Conservation (phyloP, 2,113 vertebrate species). For the Aptenodytes forsteri region DNA sequence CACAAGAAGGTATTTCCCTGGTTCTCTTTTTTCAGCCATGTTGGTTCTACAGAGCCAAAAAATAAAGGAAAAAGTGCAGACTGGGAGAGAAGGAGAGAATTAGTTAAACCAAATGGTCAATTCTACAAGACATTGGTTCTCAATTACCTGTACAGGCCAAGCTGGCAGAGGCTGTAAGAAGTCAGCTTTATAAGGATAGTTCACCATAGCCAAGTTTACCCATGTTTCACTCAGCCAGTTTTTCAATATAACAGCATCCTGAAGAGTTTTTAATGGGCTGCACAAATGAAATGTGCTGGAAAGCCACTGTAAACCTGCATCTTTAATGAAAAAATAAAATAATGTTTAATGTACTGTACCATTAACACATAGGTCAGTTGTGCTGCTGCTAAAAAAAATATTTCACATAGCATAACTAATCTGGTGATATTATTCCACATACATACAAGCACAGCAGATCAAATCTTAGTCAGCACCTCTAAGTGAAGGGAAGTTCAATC, state of each 20-base stretch:
- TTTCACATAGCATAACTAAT: not conserved
- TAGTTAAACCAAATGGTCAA: not conserved
- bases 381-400: not conserved
- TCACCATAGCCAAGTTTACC: constrained; percentile 93
- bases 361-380: not conserved
- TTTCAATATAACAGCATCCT: constrained; percentile 79
- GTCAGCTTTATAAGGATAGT: constrained; percentile 91
- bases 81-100: not conserved
- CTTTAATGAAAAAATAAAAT: constrained; percentile 58
- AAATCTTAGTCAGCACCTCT: not conserved
- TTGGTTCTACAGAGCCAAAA: not conserved
- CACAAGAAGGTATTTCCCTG: not conserved
- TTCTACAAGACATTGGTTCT: not conserved
- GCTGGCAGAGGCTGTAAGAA: constrained; percentile 92
- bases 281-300: constrained; percentile 84
- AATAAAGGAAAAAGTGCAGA: not conserved
- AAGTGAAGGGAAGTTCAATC: not conserved
- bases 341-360: not conserved
- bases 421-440: not conserved
- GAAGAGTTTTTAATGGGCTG: constrained; percentile 74
- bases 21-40: not conserved
- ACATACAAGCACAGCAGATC: not conserved
- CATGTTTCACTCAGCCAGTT: constrained; percentile 92
- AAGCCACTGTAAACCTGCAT: constrained; percentile 85
- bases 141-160: constrained; percentile 91